phyloP scores from a whole-genome alignment of 1,140 invertebrate species.

The Zaprionus ghesquierei region DNA sequence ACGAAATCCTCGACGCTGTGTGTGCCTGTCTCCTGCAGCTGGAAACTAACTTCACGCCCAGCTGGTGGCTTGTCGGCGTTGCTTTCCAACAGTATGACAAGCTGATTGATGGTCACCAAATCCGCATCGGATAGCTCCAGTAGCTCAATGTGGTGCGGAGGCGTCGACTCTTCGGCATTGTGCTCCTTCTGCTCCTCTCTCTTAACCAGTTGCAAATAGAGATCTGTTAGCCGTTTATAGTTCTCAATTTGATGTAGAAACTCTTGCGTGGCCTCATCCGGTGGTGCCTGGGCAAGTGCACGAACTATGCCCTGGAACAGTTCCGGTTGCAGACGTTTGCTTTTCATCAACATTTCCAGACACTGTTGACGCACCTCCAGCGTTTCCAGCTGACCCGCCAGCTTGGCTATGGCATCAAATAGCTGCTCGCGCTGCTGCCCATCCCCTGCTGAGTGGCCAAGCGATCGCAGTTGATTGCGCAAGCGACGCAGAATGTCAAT shows the following conservation, averaged over 20 bases:
- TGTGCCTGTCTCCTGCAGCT: slow-evolving; percentile 31
- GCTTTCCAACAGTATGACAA: slow-evolving; percentile 64
- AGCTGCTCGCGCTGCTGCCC: not conserved
- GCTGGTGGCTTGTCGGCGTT: slow-evolving; percentile 32
- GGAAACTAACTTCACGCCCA: slow-evolving; percentile 58
- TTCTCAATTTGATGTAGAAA: slow-evolving; percentile 59
- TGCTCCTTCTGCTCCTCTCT: not conserved
- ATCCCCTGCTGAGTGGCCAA: slow-evolving; percentile 81
- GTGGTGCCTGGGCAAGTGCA: slow-evolving; percentile 34
- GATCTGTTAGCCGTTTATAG: slow-evolving; percentile 67
- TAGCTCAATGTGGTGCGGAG: slow-evolving; percentile 24
- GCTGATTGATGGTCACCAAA: slow-evolving; percentile 75
- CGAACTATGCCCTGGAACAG: slow-evolving; percentile 66
- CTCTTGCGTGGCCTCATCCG: slow-evolving; percentile 26
- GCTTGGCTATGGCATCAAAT: slow-evolving; percentile 79
- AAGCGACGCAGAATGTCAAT: slow-evolving; percentile 92
- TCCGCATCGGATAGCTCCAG: slow-evolving; percentile 69
- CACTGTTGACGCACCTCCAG: slow-evolving; percentile 88
- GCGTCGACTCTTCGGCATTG: slow-evolving; percentile 5
- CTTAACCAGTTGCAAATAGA: slow-evolving; percentile 55
- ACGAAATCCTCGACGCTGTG: slow-evolving; percentile 71
- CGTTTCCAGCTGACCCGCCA: slow-evolving; percentile 88
- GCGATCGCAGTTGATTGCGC: slow-evolving; percentile 86
- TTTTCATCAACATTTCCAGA: slow-evolving; percentile 87
- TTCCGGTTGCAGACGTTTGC: slow-evolving; percentile 75